Base-by-base conservation (phyloP, 2,113 vertebrate species). In the Lates calcarifer region DNA sequence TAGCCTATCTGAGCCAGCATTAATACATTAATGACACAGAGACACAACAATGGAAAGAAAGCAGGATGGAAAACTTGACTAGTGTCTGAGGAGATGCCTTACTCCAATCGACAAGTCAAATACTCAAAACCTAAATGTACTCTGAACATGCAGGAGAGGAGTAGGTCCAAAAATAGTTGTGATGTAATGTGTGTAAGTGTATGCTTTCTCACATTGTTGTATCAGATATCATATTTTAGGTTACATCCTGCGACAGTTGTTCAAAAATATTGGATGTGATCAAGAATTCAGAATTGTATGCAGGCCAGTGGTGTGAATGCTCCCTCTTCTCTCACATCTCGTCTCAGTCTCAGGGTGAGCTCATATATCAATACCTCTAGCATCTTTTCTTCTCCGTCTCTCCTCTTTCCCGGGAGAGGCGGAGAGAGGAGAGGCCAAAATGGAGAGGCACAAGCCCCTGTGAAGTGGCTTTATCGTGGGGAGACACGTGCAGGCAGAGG, bases 391-490 rank as follows among this genome's bases (percentile, higher is more conserved):
- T 74, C 55, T 66, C 28, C 64, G 29, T 47, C 62, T 31, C 63
- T 70, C 67, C 55, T 63, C 70, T 45, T 73, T 70, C 65, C 78
- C 70, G 61, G 74, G 74, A 85, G 80, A 72, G 58, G 51, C 70
- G 90, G 73, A 77, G 73, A 72, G 71, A 64, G 78, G 76, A 83
- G 76, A 87, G 86, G 87, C 77, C 69, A 56, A 78, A 11, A 49
- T 80, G 84, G 81, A 86, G 75, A 87, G 93, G 90, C 65, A 61
- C 84, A 63, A 87, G 90, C 72, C 87, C 85, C 87, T 95, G 91
- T 93, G 94, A 95, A 94, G 93, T 94, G 90, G 80, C 79, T 95
- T 95, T 95, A 95, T 95, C 93, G 79, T 88, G 22, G 63, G 85
- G 77, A 67, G 85, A 90, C 87, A 84, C 79, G 78, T 85, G 85